These are phyloP conservation scores for Leuciscus idus DNA, from an alignment of 2,113 vertebrate genomes.

Conservation along the genomic window DNA sequence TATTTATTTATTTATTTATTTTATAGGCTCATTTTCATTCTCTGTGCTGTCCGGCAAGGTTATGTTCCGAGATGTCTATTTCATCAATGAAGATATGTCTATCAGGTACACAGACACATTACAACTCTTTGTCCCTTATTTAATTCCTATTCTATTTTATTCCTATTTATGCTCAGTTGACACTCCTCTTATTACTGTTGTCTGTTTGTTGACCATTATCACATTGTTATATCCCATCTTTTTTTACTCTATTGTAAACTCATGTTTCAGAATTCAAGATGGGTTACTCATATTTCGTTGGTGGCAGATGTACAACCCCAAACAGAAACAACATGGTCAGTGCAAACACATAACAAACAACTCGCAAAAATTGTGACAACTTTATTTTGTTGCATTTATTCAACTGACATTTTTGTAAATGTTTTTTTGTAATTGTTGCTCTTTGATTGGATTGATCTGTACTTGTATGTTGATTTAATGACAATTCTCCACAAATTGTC, in stretches of 20 bases:
- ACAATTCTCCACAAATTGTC: neutral
- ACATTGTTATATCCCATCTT: neutral
- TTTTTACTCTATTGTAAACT: neutral
- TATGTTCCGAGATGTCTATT: conserved; percentile 99
- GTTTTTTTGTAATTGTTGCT: neutral
- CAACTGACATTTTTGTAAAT: too few species aligned
- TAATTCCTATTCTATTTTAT: neutral
- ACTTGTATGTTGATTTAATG: neutral
- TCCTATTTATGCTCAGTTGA: neutral
- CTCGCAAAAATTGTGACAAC: neutral
- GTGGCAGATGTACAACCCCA: conserved; percentile 99
- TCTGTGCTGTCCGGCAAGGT: conserved; percentile 98
- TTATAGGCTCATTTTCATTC: conserved; percentile 94
- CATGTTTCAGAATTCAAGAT: conserved; percentile 89
- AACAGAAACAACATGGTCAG: conserved; percentile 97
- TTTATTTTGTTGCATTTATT: neutral
- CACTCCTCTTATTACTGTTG: neutral
- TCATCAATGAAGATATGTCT: conserved; percentile 96
- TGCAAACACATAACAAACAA: neutral
- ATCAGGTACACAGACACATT: conserved; percentile 82
- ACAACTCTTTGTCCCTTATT: neutral
- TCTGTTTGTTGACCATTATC: neutral
- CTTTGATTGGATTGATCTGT: neutral
- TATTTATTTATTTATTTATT: conserved; percentile 3
- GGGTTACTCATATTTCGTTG: conserved; percentile 98